Evolutionary conservation across 2,888 invertebrate genomes (phyloP).

Genomic region (Meteorus colon): DNA sequence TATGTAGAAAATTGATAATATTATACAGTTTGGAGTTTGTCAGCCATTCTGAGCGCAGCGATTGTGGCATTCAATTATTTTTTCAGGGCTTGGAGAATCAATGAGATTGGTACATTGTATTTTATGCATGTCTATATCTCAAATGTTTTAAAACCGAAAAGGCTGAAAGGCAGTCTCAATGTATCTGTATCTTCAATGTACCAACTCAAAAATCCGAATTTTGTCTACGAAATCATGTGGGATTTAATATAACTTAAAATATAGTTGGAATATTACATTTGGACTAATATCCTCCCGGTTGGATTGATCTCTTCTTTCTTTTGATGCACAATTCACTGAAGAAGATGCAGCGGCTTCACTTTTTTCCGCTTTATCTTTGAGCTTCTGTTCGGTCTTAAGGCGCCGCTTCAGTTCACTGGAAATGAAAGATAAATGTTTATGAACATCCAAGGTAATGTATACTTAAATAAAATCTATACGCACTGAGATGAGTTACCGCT

Average conservation of each 20-base stretch:
- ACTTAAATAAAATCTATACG: constrained; percentile 52
- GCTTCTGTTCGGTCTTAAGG: constrained; percentile 93
- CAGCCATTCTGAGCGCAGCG: no score
- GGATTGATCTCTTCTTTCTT: constrained; percentile 63
- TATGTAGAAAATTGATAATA: background rate
- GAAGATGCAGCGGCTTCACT: constrained; percentile 75
- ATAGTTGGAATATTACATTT: constrained; percentile 77
- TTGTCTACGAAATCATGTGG: no score
- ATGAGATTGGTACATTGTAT: no score
- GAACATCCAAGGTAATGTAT: background rate
- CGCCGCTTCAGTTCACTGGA: constrained; percentile 94
- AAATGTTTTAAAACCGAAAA: no score
- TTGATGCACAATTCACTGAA: constrained; percentile 64
- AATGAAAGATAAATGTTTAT: constrained; percentile 48
- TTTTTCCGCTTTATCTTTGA: constrained; percentile 91
- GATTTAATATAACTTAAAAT: background rate
- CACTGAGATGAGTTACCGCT: constrained; percentile 60
- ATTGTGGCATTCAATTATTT: no score
- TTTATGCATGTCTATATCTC: no score
- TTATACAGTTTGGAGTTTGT: no score
- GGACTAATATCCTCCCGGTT: constrained; percentile 91
- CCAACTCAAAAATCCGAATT: no score
- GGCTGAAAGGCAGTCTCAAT: no score
- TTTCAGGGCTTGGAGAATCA: no score
- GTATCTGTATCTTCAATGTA: no score